Conservation (phyloP, 2,888 invertebrate genomes). For the Carpatolechia fugitivella region DNA sequence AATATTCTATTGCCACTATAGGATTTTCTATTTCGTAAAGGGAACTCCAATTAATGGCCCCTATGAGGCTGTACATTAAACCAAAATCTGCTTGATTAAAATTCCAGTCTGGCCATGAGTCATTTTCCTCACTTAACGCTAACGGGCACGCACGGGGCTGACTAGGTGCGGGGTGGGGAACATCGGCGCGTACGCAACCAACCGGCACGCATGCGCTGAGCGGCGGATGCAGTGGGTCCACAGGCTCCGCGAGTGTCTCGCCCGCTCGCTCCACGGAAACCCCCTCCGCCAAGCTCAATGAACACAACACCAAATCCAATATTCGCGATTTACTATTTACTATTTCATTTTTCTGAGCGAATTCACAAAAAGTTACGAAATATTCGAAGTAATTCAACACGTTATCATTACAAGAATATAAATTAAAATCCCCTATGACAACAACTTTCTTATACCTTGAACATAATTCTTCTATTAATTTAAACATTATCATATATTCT, state of each 20-base stretch:
- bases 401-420: constrained; percentile 8
- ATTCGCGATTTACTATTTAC: background rate
- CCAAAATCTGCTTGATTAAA: background rate
- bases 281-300: background rate
- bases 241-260: background rate
- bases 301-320: constrained; percentile 4
- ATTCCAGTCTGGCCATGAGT: background rate
- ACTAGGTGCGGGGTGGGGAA: background rate
- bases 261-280: background rate
- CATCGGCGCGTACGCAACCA: background rate
- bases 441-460: background rate
- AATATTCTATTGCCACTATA: background rate
- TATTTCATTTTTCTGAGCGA: constrained; percentile 8
- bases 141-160: background rate
- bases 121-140: background rate
- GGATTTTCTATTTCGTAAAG: background rate
- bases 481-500: background rate
- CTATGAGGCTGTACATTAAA: background rate
- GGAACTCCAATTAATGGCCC: background rate
- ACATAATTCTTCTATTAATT: background rate
- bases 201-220: background rate
- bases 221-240: background rate
- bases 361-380: constrained; percentile 11
- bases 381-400: constrained; percentile 14
- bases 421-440: constrained; percentile 18